Base-by-base conservation (phyloP, 2,113 vertebrate genomes). In the Limnothrissa miodon region DNA sequence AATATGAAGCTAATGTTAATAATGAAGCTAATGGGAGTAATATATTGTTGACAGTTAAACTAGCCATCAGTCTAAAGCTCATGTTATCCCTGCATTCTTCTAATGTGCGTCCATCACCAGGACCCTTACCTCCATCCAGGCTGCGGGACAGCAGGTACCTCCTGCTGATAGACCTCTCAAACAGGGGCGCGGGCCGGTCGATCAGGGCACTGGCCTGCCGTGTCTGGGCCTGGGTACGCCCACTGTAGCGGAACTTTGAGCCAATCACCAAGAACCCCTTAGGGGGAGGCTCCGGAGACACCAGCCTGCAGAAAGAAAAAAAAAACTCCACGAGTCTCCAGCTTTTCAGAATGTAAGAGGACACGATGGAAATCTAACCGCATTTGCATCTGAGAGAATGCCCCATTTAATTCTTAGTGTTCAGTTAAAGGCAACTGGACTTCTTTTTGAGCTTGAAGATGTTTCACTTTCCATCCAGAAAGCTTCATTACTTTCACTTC, bases 241-340 rank as follows among this genome's bases (percentile, higher is more conserved):
- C 98, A 0, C 98, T 99, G 92, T 99, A 99, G 85, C 98, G 96
- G 87, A 99, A 99, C 94, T 99, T 99, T 88, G 98, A 99, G 90
- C 98, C 98, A 93, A 99, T 99, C 88, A 99, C 97, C 87, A 99
- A 93, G 92, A 99, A 99, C 8, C 98, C 98, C 89, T 99, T 99
- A 1, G 98, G 98, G 42, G 98, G 97, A 0, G 98, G 97, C 90
- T 99, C 98, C 0, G 98, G 98, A 39, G 97, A 99, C 85, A 99
- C 98, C 90, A 99, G 93, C 93, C 98, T 99, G 82, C 25, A 87
- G 81, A 62, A 1, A 66, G 25, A 66, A 66, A 56, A 56, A 23
- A 56, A 56, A 1, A 2, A 1, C 23, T 4, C 1, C 42, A 42
- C 6, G 6, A 42, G 6, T 42, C 42, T 42, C 42, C 2, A 42